These are phyloP conservation scores for Linnaemya vulpina DNA, from an alignment of 2,888 invertebrate species.

Conservation along the genomic window DNA sequence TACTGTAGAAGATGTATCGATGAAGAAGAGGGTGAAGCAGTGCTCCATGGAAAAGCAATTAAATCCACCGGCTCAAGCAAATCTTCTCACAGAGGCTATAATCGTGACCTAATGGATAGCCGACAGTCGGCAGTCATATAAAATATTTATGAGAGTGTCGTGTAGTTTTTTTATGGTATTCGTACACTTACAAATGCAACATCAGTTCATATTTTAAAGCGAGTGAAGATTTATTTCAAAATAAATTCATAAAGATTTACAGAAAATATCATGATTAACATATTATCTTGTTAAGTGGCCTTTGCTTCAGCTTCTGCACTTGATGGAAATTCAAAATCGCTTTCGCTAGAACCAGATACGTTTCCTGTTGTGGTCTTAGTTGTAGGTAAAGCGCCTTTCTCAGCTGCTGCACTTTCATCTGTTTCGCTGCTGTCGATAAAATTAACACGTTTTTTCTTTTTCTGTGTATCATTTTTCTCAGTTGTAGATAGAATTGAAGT, in stretches of 20 bases:
- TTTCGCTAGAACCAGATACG: slow-evolving; percentile 77
- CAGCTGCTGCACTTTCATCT: slow-evolving; percentile 80
- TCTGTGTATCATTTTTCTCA: slow-evolving; percentile 79
- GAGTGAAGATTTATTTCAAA: slow-evolving; percentile 9
- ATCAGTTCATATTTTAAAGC: neutral
- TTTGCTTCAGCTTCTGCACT: slow-evolving; percentile 74
- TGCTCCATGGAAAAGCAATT: no score
- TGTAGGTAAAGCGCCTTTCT: slow-evolving; percentile 73
- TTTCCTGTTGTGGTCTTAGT: slow-evolving; percentile 48
- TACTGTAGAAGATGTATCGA: no score
- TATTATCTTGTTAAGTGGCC: slow-evolving; percentile 50
- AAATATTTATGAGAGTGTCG: no score
- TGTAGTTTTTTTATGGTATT: no score
- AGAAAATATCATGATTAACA: slow-evolving; percentile 38
- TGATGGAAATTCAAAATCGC: slow-evolving; percentile 83
- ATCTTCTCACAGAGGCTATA: no score
- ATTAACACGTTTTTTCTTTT: slow-evolving; percentile 83
- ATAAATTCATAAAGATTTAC: slow-evolving; percentile 25
- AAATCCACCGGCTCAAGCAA: no score
- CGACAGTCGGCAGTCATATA: no score
- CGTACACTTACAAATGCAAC: no score
- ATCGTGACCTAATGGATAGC: no score
- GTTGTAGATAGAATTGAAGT: slow-evolving; percentile 78
- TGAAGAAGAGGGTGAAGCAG: no score
- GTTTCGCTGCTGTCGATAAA: slow-evolving; percentile 83